phyloP scores from a whole-genome alignment of 2,888 invertebrate species.

The Lomographa bimaculata region DNA sequence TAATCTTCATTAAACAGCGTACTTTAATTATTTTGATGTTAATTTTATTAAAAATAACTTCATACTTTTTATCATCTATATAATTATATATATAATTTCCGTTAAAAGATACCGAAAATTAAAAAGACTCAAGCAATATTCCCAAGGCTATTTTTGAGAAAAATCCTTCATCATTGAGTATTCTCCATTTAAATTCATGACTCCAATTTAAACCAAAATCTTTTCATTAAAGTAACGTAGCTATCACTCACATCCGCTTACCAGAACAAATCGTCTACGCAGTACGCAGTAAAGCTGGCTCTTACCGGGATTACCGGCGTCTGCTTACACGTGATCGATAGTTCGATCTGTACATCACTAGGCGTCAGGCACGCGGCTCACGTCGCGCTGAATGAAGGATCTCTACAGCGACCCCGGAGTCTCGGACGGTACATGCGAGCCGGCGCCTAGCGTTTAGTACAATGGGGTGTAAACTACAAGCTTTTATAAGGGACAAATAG shows the following conservation, averaged over 20 bases:
- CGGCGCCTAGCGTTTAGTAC: constrained; percentile 20
- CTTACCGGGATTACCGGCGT: constrained; percentile 52
- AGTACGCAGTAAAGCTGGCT: constrained; percentile 29
- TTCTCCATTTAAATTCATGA: no score
- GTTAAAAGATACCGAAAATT: no score
- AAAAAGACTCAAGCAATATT: no score
- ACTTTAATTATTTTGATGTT: no score
- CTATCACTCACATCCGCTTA: constrained; percentile 23
- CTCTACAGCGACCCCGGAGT: constrained; percentile 51
- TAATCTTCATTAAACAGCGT: no score
- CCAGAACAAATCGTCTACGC: constrained; percentile 31
- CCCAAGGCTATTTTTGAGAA: no score
- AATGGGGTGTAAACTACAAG: constrained; percentile 21
- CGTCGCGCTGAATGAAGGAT: constrained; percentile 60
- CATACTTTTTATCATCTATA: no score
- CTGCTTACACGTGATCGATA: constrained; percentile 56
- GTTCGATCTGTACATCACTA: constrained; percentile 40
- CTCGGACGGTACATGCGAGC: constrained; percentile 34
- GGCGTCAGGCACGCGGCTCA: constrained; percentile 50
- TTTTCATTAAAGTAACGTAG: constrained; percentile 5
- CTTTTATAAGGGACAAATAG: no score
- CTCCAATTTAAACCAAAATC: no score
- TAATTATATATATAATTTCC: no score
- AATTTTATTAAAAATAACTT: no score
- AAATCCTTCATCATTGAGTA: no score